Evolutionary conservation across 2,888 invertebrate species (phyloP).

Genomic region (Limnephilus auricula): DNA sequence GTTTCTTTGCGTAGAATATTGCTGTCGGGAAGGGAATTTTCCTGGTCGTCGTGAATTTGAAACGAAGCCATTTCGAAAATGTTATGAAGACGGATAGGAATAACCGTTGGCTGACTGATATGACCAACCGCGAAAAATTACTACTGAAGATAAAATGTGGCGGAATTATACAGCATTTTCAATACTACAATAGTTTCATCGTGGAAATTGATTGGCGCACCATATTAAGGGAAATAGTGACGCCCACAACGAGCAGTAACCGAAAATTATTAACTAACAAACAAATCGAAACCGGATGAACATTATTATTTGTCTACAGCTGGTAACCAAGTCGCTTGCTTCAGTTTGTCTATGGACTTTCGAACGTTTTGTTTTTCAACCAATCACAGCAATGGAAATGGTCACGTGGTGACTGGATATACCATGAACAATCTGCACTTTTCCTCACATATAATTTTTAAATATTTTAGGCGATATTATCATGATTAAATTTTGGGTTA

Average conservation of each 20-base stretch:
- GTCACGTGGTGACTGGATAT: constrained; percentile 15
- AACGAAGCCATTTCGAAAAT: constrained; percentile 82
- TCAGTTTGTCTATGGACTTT: constrained; percentile 52
- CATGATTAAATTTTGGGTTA: no score
- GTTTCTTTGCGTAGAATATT: constrained; percentile 46
- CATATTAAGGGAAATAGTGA: constrained; percentile 31
- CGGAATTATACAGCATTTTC: constrained; percentile 21
- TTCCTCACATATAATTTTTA: background rate
- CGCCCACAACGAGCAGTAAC: constrained; percentile 43
- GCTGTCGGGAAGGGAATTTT: constrained; percentile 76
- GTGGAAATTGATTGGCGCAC: background rate
- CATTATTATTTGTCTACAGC: constrained; percentile 35
- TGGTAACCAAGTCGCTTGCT: constrained; percentile 24
- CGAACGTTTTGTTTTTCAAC: constrained; percentile 52
- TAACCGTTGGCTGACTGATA: constrained; percentile 44
- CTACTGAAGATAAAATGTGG: constrained; percentile 14
- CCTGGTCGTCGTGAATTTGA: constrained; percentile 87
- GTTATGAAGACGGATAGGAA: constrained; percentile 65
- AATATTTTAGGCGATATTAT: background rate
- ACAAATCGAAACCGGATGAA: constrained; percentile 48
- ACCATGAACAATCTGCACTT: constrained; percentile 7
- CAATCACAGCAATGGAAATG: constrained; percentile 35
- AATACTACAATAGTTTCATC: background rate
- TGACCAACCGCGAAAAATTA: constrained; percentile 33
- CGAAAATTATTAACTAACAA: constrained; percentile 49